Percentiles rank a stretch among this genome's conserved stretches.
Evolutionary conservation across 2,888 invertebrate species (phyloP).

Genomic region (Conops quadrifasciatus): DNA sequence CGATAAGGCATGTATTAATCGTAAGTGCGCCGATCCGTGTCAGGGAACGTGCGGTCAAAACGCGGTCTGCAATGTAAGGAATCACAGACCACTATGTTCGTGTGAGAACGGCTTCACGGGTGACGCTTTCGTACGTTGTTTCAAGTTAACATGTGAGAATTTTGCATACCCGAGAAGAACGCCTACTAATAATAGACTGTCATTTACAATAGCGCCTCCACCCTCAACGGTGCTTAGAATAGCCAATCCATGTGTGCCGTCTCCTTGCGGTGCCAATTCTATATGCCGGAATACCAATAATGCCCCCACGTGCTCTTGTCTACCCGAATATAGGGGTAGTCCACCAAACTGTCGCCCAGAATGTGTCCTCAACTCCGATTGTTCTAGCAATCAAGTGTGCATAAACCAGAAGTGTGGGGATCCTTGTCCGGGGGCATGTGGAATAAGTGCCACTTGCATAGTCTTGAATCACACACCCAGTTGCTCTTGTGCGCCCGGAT

Average conservation of each 20-base stretch:
- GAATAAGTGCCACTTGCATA: conserved; percentile 70
- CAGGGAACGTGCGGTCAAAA: conserved; percentile 78
- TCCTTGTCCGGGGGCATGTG: conserved; percentile 84
- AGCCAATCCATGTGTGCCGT: conserved; percentile 70
- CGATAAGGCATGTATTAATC: conserved; percentile 75
- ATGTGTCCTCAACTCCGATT: conserved; percentile 78
- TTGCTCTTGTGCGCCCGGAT: conserved; percentile 77
- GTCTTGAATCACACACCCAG: conserved; percentile 79
- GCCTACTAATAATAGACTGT: conserved; percentile 6
- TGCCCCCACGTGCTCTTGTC: conserved; percentile 73
- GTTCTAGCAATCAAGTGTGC: conserved; percentile 78
- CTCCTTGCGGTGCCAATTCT: conserved; percentile 75
- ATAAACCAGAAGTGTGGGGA: conserved; percentile 79
- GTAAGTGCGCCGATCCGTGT: conserved; percentile 79
- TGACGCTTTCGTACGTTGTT: conserved; percentile 78
- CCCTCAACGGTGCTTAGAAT: conserved; percentile 49
- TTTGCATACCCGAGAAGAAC: not conserved
- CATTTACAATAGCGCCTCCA: conserved; percentile 47
- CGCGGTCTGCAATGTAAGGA: conserved; percentile 77
- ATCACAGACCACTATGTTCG: conserved; percentile 82
- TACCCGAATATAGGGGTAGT: conserved; percentile 73
- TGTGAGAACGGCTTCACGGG: conserved; percentile 75
- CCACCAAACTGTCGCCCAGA: conserved; percentile 78
- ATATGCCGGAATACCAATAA: conserved; percentile 71
- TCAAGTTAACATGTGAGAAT: conserved; percentile 65